Conservation (phyloP, 2,888 invertebrate species). For the Apotomis turbidana region DNA sequence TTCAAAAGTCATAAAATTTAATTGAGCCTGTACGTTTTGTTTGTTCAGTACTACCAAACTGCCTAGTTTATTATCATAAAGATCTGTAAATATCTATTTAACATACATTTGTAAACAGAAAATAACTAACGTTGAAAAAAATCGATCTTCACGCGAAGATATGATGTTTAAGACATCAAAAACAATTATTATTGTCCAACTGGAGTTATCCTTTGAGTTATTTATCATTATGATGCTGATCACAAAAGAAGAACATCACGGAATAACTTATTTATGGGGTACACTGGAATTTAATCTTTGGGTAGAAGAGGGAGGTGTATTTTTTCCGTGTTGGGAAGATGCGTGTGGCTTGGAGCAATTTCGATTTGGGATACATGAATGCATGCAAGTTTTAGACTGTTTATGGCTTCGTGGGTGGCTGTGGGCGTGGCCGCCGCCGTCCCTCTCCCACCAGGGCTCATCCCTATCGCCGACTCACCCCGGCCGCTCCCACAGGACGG, state of each 20-base stretch:
- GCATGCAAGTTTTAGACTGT: constrained; percentile 83
- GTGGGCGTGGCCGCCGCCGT: constrained; percentile 75
- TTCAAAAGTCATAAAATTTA: no score
- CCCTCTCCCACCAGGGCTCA: constrained; percentile 54
- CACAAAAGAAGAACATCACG: constrained; percentile 75
- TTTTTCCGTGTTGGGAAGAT: constrained; percentile 55
- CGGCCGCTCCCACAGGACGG: constrained; percentile 83
- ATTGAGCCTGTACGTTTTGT: no score
- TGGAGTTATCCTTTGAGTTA: constrained; percentile 79
- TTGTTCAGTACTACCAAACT: no score
- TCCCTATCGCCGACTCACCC: constrained; percentile 60
- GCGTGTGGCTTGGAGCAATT: constrained; percentile 76
- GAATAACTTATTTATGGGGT: constrained; percentile 77
- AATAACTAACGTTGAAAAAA: constrained; percentile 28
- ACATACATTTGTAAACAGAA: constrained; percentile 10
- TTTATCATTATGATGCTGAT: constrained; percentile 82
- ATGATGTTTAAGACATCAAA: constrained; percentile 82
- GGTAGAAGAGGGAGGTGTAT: constrained; percentile 51
- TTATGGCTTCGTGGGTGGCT: constrained; percentile 83
- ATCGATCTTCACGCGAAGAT: constrained; percentile 60
- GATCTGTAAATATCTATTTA: background rate
- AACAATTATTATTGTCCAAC: constrained; percentile 80
- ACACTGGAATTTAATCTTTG: constrained; percentile 65
- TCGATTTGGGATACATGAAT: constrained; percentile 83
- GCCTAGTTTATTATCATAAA: background rate